Evolutionary conservation across 2,797 vertebrate genomes (phyloP), one percentile per base, ranked within the genome.

Genomic region (Pseudopleuronectes americanus): DNA sequence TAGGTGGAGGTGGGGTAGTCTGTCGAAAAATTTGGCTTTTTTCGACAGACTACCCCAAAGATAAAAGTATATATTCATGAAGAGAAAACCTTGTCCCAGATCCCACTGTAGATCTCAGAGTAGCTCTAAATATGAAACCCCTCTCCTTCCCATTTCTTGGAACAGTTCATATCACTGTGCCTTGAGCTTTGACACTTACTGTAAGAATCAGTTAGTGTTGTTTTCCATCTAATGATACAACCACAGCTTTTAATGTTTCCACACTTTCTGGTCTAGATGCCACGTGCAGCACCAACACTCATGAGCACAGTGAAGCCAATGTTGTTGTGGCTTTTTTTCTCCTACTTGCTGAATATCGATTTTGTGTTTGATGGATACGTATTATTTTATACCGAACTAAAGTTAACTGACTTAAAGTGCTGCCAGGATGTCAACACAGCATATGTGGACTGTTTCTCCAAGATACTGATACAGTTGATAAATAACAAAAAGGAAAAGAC

Each of bases 391-490:
- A 31, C 28, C 8, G 8, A 31, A 2, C 28, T 31, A 31, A 31
- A 31, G 28, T 31, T 8, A 31, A 31, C 28, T 41, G 61, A 71
- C 54, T 68, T 14, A 66, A 23, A 52, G 45, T n/a, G 53, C 41
- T 54, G 24, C 54, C 72, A 79, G 57, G 41, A 24, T 56, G 67
- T 60, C 48, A 59, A 41, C 12, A 64, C 1, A 14, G 14, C 0
- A 0, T 22, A 36, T 4, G 2, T 59, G 19, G 22, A 58, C 23
- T 10, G 58, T 33, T 69, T 75, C 53, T n/a, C 47, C 36, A 48
- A 48, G 16, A 61, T 19, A 48, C 51, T 36, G 7, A 36, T 36
- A 4, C 2, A 22, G 61, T 41, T 52, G 31, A 71, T 59, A 8
- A 57, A 38, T 17, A 36, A 38, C 0, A 41, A 14, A 49, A 33